Evolutionary conservation across 2,113 vertebrate species (phyloP), one percentile per base, ranked within the genome.

Genomic region (Daboia siamensis): DNA sequence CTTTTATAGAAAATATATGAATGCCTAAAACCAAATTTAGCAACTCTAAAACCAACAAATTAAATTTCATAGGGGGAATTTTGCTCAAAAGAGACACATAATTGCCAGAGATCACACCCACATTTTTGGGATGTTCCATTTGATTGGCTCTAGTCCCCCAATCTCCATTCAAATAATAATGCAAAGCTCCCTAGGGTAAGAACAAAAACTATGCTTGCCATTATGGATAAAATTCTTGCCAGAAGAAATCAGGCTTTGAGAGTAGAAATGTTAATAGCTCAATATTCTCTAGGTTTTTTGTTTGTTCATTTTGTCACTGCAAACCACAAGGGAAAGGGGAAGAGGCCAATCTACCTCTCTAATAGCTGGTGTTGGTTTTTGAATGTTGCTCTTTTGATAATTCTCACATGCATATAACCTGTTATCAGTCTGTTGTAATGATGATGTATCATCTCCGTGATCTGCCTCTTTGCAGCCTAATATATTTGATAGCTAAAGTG

Each of bases 361-460:
- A 93, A 55, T 94, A 96, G 91, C 55, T 89, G 55, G 51, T 90
- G 94, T 56, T 96, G 93, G 94, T 94, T 95, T 94, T 93, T 29
- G 87, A n/a, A 44, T 52, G 93, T 90, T 95, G 94, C 92, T 93
- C n/a, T 93, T 91, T 90, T 94, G 91, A 96, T 95, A 54, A 90
- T 95, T 95, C 94, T 90, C 91, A 91, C 54, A 11, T 0, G 0
- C 90, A 87, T 55, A 80, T 94, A 95, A 90, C 90, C 80, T 94
- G 90, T 90, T 95, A 93, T 92, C 26, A 3, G 93, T 93, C 94
- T 94, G 56, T 90, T 95, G 26, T 96, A 96, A 95, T 97, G 97
- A 97, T 95, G 52, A 29, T 96, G 95, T 96, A 96, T 96, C 94
- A 95, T 94, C 93, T 92, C 94, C 94, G 87, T 96, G 94, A 96